A percentile compares a stretch with the other conserved stretches of the same genome.
Conservation (phyloP, 1,140 invertebrate genomes). For the Drosophila nebulosa region DNA sequence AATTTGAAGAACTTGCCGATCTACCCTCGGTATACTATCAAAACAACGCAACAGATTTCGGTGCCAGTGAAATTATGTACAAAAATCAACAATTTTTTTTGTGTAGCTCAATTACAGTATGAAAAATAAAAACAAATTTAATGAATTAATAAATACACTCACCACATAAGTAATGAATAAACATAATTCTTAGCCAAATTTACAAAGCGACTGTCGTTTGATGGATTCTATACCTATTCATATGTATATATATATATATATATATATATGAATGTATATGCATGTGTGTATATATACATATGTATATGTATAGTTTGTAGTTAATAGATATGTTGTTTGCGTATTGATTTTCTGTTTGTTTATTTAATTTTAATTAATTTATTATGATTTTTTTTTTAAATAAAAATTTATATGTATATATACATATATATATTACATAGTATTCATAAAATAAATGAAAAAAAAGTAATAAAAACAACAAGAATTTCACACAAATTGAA, state of each 20-base stretch:
- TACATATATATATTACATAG: background rate
- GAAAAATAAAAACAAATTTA: constrained; percentile 1
- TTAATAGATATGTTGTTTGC: constrained; percentile 50
- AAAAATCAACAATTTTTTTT: constrained; percentile 41
- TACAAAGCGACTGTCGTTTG: constrained; percentile 56
- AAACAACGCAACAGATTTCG: constrained; percentile 22
- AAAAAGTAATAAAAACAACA: constrained; percentile 41
- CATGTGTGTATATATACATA: constrained; percentile 6
- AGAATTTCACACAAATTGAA: constrained; percentile 12
- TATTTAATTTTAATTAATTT: constrained; percentile 74
- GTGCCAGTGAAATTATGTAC: constrained; percentile 76
- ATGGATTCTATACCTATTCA: constrained; percentile 24
- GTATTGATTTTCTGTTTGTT: constrained; percentile 63
- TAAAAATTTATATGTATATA: background rate
- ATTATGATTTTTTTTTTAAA: constrained; percentile 40
- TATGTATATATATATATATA: constrained; percentile 39
- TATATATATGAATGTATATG: too few relatives aligned
- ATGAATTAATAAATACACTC: background rate
- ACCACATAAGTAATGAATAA: background rate
- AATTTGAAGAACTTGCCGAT: background rate
- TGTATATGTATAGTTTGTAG: constrained; percentile 16
- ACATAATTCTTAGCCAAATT: constrained; percentile 58
- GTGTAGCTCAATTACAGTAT: constrained; percentile 59
- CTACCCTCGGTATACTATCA: background rate
- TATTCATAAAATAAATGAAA: constrained; percentile 1